Percentiles rank a stretch among this genome's conserved stretches.
Conservation (phyloP, 2,797 vertebrate genomes). For the Hydrophis major region DNA sequence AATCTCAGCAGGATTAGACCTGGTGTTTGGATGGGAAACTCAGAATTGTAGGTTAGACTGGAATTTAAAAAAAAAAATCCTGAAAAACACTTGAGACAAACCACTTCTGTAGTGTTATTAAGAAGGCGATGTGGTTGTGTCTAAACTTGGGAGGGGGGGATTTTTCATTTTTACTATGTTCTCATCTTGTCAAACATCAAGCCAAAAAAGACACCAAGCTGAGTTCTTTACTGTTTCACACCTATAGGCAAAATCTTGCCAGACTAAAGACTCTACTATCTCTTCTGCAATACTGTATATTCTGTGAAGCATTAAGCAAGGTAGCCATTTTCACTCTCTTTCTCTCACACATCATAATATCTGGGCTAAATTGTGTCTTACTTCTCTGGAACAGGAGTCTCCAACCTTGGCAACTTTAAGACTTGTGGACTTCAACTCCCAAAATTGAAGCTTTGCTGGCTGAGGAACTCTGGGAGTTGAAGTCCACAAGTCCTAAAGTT, state of each 20-base stretch:
- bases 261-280: background rate
- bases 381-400: background rate
- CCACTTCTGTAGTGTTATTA: background rate
- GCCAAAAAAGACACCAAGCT: background rate
- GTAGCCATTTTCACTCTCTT: background rate
- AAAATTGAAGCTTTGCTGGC: too few species aligned
- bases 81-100: background rate
- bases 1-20: background rate
- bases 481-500: too few species aligned
- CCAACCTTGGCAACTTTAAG: too few species aligned
- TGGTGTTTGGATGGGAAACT: background rate
- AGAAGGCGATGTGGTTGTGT: background rate
- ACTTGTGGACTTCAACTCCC: too few species aligned
- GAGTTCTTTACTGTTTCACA: background rate
- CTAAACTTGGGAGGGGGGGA: background rate
- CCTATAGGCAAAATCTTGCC: background rate
- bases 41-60: background rate
- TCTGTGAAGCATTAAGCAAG: background rate
- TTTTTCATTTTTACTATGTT: background rate
- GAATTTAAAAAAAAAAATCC: background rate
- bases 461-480: too few species aligned
- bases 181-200: background rate
- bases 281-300: background rate
- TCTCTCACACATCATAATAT: background rate
- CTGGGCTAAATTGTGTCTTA: background rate